Evolutionary conservation across 2,888 invertebrate species (phyloP), one percentile per base, ranked within the genome.

Genomic region (Scaptomyza flava): DNA sequence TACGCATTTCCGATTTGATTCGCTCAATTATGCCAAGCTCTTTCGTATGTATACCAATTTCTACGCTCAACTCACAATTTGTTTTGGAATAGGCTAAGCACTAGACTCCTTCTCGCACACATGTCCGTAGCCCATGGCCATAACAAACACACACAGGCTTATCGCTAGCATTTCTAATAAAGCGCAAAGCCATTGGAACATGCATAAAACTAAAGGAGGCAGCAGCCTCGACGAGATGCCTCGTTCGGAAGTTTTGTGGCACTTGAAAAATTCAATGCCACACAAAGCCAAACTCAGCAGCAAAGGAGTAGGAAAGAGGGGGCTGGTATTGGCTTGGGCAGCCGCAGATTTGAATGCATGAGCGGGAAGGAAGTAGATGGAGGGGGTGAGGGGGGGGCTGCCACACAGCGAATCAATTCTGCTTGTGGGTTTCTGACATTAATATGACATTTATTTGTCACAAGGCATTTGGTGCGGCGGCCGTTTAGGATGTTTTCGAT

Each of bases 381-480:
- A 0, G 5, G 0, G n/a, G n/a, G n/a, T n/a, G n/a, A n/a, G n/a
- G n/a, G n/a, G n/a, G 12, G 7, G 6, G 9, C 12, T 48, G 48
- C 69, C 74, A 61, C 56, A 68, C 17, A 41, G 45, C 82, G 70
- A 85, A 85, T 87, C 83, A 87, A 84, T 84, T 85, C 76, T 59
- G 80, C 61, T 81, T 82, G 80, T 72, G 82, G 68, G 68, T 41
- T 53, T 76, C 75, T 88, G 85, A 85, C 85, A 83, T 87, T 88
- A 85, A 85, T 85, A 72, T 88, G 85, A 85, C 85, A 85, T 86
- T 88, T 88, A 85, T 85, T 85, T 88, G 88, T 86, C 84, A 80
- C 52, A 72, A 72, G 71, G 68, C 86, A 76, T 77, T 79, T 71
- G 68, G 68, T 63, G 72, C 60, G 70, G 71, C 70, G 62, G 60